Evolutionary conservation across 1,140 invertebrate genomes (phyloP).

Genomic region (Musca domestica): DNA sequence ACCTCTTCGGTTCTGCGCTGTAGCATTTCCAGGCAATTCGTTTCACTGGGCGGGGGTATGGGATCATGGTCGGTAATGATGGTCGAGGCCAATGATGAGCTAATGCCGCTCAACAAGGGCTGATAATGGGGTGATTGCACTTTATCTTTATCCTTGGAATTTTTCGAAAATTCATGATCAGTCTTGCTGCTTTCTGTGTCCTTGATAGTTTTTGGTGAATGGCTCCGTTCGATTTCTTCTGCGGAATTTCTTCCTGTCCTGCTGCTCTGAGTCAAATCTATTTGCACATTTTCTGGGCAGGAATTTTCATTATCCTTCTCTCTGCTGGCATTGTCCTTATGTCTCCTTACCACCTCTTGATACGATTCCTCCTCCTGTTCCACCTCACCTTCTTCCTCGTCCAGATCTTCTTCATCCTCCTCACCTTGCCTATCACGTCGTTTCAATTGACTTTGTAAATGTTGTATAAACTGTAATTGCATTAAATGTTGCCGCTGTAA

Average conservation of each 20-base stretch:
- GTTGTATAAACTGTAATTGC: constrained; percentile 89
- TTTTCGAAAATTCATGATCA: constrained; percentile 17
- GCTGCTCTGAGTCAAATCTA: background rate
- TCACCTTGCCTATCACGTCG: constrained; percentile 1
- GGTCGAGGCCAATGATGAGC: constrained; percentile 76
- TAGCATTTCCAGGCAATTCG: constrained; percentile 88
- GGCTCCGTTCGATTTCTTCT: no score
- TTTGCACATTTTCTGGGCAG: background rate
- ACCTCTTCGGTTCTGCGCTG: constrained; percentile 88
- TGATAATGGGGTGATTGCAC: constrained; percentile 17
- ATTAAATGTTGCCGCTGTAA: constrained; percentile 93
- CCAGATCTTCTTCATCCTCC: background rate
- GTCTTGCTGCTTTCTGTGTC: constrained; percentile 23
- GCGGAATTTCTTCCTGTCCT: no score
- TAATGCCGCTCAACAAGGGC: constrained; percentile 46
- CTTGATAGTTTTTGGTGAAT: background rate
- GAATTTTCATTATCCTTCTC: background rate
- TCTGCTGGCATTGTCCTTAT: no score
- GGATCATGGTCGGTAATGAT: constrained; percentile 85
- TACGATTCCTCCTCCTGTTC: background rate
- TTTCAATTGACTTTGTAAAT: constrained; percentile 81
- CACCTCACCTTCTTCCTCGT: background rate
- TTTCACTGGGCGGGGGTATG: constrained; percentile 64
- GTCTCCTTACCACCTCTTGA: background rate
- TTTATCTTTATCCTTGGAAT: background rate